Conservation (phyloP, 2,113 vertebrate genomes). For the Podarcis raffonei region DNA sequence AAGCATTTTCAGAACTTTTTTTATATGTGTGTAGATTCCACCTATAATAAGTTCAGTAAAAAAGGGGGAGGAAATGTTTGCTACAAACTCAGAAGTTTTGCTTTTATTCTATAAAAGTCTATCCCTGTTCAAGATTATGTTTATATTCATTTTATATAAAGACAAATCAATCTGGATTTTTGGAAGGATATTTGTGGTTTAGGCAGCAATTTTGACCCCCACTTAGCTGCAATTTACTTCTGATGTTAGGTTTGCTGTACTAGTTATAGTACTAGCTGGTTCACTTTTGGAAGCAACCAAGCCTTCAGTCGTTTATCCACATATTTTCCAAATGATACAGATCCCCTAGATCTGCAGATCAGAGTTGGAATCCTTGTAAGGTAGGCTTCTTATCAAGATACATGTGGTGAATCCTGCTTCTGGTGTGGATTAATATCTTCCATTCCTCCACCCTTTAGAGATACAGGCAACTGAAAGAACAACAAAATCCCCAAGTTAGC, state of each 20-base stretch:
- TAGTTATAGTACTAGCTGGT: not conserved
- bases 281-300: not conserved
- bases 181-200: not conserved
- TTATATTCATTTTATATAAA: too few relatives aligned
- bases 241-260: too few relatives aligned
- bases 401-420: not conserved
- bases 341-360: not conserved
- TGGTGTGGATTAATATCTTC: rapidly evolving
- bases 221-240: too few relatives aligned
- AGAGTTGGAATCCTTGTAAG: not conserved
- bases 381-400: not conserved
- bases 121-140: not conserved
- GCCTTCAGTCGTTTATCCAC: rapidly evolving
- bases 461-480: not conserved
- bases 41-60: not conserved
- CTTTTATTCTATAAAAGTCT: not conserved
- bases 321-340: constrained; percentile 3
- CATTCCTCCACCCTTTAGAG: rapidly evolving
- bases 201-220: too few relatives aligned
- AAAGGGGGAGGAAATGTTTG: not conserved
- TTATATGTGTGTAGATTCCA: too few relatives aligned
- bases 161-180: not conserved
- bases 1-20: too few relatives aligned
- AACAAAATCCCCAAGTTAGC: not conserved
- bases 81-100: not conserved